Conservation (phyloP, 2,888 invertebrate species). For the Heliconius erato region DNA sequence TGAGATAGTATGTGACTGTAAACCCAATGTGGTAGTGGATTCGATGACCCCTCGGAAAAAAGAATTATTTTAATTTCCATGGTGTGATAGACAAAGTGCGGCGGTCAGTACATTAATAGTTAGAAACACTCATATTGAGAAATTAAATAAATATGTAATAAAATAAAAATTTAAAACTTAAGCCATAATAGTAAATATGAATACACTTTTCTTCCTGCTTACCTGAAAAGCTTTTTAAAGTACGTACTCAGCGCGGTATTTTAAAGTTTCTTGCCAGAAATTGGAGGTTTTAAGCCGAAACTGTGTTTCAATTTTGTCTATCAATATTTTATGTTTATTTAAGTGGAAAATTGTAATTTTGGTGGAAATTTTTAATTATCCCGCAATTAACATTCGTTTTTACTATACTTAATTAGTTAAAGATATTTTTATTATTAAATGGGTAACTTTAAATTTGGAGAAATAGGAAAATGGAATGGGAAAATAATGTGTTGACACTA, state of each 20-base stretch:
- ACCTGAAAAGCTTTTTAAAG: conserved; percentile 9
- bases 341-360: not conserved
- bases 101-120: too few species aligned
- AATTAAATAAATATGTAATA: not conserved
- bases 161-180: not conserved
- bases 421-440: not conserved
- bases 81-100: too few species aligned
- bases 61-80: too few species aligned
- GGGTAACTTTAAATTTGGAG: too few species aligned
- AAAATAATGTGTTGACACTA: too few species aligned
- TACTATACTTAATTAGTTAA: not conserved
- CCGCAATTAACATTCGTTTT: not conserved
- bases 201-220: not conserved
- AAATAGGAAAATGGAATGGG: too few species aligned
- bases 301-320: conserved; percentile 19
- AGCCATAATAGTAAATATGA: not conserved
- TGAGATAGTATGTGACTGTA: too few species aligned
- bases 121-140: not conserved
- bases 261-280: conserved; percentile 19
- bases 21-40: too few species aligned
- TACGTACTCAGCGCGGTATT: not conserved
- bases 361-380: not conserved
- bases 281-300: conserved; percentile 7
- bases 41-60: too few species aligned
- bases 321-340: conserved; percentile 4